Percentiles rank a stretch among this genome's conserved stretches.
Conservation (phyloP, 2,113 vertebrate species). For the Sturnus vulgaris region DNA sequence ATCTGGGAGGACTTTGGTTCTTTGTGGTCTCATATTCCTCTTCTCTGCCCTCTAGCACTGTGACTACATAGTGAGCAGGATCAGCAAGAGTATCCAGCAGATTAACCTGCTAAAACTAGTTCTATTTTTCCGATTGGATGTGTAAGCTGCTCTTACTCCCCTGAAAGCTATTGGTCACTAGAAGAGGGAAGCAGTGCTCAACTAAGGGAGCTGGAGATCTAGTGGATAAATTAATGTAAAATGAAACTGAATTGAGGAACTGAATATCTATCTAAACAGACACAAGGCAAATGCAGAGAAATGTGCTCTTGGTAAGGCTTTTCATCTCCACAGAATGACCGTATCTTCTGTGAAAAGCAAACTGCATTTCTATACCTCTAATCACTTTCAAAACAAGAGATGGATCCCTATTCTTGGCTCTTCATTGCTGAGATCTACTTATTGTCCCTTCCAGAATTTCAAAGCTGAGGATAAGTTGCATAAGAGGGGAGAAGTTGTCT, state of each 20-base stretch:
- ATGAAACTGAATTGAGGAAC: background rate
- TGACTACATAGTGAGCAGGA: background rate
- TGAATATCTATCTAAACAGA: background rate
- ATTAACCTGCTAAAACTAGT: background rate
- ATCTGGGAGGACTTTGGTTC: background rate
- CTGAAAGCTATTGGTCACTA: background rate
- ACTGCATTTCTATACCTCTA: background rate
- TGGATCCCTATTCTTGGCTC: background rate
- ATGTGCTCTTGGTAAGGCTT: background rate
- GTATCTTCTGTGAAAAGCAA: background rate
- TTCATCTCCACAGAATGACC: background rate
- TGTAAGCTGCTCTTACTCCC: background rate
- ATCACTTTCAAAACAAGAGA: background rate
- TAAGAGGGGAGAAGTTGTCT: background rate
- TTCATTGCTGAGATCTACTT: background rate
- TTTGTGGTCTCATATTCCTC: background rate
- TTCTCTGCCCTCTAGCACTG: background rate
- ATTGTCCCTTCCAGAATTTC: background rate
- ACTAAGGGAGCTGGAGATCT: background rate
- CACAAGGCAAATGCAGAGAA: background rate
- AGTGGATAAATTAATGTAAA: background rate
- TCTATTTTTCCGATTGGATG: background rate
- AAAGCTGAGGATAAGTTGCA: background rate
- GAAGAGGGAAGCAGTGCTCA: background rate
- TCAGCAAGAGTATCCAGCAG: background rate